These are phyloP conservation scores for Pogonocichla stellata DNA, from an alignment of 2,113 vertebrate genomes.

Conservation along the genomic window DNA sequence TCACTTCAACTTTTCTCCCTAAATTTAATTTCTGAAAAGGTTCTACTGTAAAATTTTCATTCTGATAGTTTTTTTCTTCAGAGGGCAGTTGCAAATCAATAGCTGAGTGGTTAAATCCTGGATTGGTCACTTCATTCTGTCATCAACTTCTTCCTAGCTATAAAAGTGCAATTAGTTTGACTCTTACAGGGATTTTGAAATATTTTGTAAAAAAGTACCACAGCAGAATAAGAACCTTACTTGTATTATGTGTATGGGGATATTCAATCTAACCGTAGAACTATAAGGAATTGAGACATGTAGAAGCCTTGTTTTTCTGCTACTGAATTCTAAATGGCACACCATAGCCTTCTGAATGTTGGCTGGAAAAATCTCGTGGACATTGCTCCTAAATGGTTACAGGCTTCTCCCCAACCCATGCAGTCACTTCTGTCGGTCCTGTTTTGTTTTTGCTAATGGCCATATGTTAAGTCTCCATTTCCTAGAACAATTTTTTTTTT, in stretches of 20 bases:
- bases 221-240: background rate
- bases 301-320: background rate
- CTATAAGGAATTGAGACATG: fast-evolving
- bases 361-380: background rate
- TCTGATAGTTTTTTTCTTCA: background rate
- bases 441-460: background rate
- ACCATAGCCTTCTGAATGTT: background rate
- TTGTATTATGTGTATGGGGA: background rate
- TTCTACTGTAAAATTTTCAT: background rate
- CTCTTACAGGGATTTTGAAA: background rate
- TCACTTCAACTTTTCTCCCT: background rate
- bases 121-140: background rate
- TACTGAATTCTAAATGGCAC: background rate
- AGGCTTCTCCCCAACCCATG: background rate
- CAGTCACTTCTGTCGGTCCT: background rate
- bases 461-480: background rate
- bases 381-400: background rate
- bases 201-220: background rate
- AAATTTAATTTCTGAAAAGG: background rate
- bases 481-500: background rate
- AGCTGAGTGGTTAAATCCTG: background rate
- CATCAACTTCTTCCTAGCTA: background rate
- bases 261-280: background rate
- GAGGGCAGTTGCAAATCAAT: background rate
- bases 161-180: background rate